Percentiles rank a stretch among this genome's conserved stretches.
Evolutionary conservation across 1,140 invertebrate species (phyloP).

Genomic region (Harpegnathos saltator): DNA sequence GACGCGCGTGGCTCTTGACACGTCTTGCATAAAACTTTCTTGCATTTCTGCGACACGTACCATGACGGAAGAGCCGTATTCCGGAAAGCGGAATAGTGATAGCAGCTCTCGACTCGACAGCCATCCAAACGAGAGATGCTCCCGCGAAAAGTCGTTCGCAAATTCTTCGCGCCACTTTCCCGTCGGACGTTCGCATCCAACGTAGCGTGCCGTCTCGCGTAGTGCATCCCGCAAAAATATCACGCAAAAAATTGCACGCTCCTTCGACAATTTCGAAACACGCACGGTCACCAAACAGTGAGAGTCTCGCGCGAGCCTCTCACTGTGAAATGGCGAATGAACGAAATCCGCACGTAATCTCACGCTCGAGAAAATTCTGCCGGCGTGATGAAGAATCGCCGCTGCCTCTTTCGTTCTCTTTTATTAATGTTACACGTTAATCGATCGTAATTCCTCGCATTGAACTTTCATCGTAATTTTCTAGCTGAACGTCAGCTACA

Average conservation of each 20-base stretch:
- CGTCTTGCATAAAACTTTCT: background rate
- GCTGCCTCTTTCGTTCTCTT: too few relatives aligned
- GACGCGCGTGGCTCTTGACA: background rate
- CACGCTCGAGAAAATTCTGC: background rate
- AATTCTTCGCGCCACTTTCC: conserved; percentile 39
- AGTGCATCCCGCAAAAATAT: background rate
- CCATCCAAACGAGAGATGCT: conserved; percentile 51
- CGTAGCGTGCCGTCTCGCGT: background rate
- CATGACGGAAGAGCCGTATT: conserved; percentile 16
- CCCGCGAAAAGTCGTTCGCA: conserved; percentile 50
- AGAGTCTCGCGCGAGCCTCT: background rate
- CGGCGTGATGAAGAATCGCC: too few relatives aligned
- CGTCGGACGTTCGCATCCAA: conserved; percentile 2
- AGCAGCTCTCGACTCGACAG: conserved; percentile 51
- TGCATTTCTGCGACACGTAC: conserved; percentile 19
- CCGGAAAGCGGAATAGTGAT: conserved; percentile 25
- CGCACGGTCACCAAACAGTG: background rate
- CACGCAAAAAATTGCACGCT: conserved; percentile 34
- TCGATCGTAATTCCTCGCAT: too few relatives aligned
- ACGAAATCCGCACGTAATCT: background rate
- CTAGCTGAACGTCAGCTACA: too few relatives aligned
- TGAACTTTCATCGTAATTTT: too few relatives aligned
- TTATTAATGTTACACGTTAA: too few relatives aligned
- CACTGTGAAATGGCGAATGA: conserved; percentile 1
- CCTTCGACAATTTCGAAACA: background rate